phyloP scores from a whole-genome alignment of 2,113 vertebrate species.

The Microcebus tavaratra region DNA sequence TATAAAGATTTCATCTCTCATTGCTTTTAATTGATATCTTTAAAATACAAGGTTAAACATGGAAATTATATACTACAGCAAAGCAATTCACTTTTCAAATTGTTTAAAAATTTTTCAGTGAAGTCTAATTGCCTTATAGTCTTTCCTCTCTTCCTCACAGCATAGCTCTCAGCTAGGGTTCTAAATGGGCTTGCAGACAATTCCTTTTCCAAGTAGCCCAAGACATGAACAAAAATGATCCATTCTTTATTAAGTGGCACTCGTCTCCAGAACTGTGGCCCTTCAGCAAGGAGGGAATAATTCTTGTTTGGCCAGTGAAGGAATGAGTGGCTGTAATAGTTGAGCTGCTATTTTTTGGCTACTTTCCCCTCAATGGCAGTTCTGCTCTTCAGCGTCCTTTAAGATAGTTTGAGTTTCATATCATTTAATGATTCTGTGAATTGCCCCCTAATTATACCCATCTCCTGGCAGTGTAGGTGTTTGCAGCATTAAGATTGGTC shows the following conservation, averaged over 20 bases:
- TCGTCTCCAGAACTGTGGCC: background rate
- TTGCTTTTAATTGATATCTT: constrained; percentile 24
- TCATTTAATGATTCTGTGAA: background rate
- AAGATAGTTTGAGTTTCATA: background rate
- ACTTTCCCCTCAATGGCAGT: background rate
- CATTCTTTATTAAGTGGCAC: background rate
- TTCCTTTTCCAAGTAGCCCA: background rate
- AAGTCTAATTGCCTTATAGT: background rate
- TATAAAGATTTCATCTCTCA: constrained; percentile 6
- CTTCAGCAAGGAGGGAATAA: background rate
- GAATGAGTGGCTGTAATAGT: background rate
- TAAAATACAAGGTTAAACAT: background rate
- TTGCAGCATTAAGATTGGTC: background rate
- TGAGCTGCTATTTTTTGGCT: background rate
- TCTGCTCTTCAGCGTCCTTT: background rate
- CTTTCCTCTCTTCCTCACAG: background rate
- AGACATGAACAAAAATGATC: background rate
- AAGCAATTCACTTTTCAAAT: constrained; percentile 39
- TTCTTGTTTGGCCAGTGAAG: background rate
- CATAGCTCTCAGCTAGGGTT: background rate
- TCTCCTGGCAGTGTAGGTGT: background rate
- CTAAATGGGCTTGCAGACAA: background rate
- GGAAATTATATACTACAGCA: background rate
- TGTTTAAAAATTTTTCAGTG: background rate
- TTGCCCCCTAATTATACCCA: background rate